Percentiles rank a stretch among this genome's conserved stretches.
These are phyloP conservation scores for Australoheros scitulus DNA, from an alignment of 2,113 vertebrate genomes.

Conservation along the genomic window DNA sequence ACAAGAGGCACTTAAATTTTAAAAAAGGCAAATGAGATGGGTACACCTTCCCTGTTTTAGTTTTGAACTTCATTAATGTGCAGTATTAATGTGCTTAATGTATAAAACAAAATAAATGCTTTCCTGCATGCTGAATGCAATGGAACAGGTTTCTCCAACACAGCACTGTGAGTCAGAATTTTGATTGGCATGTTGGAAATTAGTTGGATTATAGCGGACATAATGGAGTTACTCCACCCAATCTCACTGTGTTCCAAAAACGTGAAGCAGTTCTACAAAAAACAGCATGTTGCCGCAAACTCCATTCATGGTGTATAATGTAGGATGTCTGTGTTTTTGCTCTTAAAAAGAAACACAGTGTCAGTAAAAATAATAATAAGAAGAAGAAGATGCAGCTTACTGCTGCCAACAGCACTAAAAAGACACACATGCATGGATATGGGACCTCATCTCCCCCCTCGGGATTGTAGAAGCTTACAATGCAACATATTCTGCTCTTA, in stretches of 20 bases:
- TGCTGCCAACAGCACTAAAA: constrained; percentile 40
- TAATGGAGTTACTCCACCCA: constrained; percentile 20
- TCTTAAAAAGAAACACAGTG: constrained; percentile 16
- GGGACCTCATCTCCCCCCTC: constrained; percentile 47
- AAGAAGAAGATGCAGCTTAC: constrained; percentile 47
- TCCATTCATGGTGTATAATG: background rate
- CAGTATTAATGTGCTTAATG: background rate
- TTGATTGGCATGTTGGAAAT: constrained; percentile 36
- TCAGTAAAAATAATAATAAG: constrained; percentile 26
- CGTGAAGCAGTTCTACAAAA: background rate
- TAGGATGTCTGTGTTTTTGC: constrained; percentile 22
- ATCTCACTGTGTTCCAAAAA: constrained; percentile 24
- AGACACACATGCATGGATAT: constrained; percentile 66
- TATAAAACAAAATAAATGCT: constrained; percentile 3
- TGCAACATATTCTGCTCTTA: constrained; percentile 56
- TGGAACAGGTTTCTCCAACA: constrained; percentile 28
- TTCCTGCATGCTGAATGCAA: constrained; percentile 4
- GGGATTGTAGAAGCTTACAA: constrained; percentile 46
- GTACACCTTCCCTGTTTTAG: constrained; percentile 26
- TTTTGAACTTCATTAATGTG: background rate
- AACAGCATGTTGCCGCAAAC: constrained; percentile 30
- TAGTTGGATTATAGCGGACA: background rate
- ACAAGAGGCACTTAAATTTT: constrained; percentile 31
- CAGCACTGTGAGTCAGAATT: constrained; percentile 20
- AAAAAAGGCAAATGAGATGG: constrained; percentile 1